Evolutionary conservation across 53 echinoderm and acorn worm genomes (phyloP).

Genomic region (Paracentrotus lividus): DNA sequence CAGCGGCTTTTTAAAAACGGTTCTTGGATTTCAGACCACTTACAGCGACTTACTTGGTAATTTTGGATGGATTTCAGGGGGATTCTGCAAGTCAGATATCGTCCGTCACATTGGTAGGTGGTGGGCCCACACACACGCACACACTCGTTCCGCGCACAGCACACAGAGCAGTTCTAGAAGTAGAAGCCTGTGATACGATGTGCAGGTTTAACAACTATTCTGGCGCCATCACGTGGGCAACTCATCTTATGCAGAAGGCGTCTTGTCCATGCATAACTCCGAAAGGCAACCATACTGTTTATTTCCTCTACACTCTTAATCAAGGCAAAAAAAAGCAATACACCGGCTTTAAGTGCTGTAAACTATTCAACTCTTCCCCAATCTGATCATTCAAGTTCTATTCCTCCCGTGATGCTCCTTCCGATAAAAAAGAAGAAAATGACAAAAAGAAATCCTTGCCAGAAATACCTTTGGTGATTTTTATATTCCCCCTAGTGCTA

Average conservation of each 20-base stretch:
- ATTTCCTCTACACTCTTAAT: background rate
- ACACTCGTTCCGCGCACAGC: constrained; percentile 32
- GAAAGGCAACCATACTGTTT: background rate
- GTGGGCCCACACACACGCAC: constrained; percentile 68
- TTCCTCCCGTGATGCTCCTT: background rate
- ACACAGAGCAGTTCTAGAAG: background rate
- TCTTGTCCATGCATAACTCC: background rate
- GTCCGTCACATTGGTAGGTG: constrained; percentile 66
- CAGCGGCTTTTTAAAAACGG: constrained; percentile 72
- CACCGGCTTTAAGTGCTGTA: background rate
- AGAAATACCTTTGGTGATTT: background rate
- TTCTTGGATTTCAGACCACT: constrained; percentile 74
- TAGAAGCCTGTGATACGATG: background rate
- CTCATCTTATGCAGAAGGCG: background rate
- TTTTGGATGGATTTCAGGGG: constrained; percentile 67
- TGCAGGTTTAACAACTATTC: constrained; percentile 21
- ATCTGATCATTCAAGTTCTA: background rate
- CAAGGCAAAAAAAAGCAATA: background rate
- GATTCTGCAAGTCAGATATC: constrained; percentile 67
- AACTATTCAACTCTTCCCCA: background rate
- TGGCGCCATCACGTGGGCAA: constrained; percentile 3
- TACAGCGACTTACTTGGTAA: constrained; percentile 65
- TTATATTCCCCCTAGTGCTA: background rate
- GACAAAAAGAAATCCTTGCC: background rate
- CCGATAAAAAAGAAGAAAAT: background rate